Percentiles rank a stretch among this genome's conserved stretches.
Evolutionary conservation across 2,113 vertebrate genomes (phyloP).

Genomic region (Channa maculata): DNA sequence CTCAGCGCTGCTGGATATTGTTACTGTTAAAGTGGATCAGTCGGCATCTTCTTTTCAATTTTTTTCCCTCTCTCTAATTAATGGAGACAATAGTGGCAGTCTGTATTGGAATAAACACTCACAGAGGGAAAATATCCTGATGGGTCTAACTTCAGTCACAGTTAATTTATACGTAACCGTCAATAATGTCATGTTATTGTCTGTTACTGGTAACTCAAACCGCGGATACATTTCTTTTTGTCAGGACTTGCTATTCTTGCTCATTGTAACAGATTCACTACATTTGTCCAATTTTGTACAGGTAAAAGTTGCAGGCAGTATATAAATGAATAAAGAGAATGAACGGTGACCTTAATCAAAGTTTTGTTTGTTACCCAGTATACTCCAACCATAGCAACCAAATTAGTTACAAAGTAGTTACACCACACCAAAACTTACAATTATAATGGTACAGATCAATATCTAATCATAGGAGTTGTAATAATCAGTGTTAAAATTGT

Average conservation of each 20-base stretch:
- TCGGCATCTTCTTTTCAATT: slow-evolving; percentile 56
- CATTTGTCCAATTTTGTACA: slow-evolving; percentile 48
- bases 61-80: slow-evolving; percentile 53
- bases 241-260: slow-evolving; percentile 51
- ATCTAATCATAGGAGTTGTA: too few relatives aligned
- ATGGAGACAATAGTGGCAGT: slow-evolving; percentile 66
- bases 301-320: slow-evolving; percentile 24
- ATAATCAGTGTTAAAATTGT: too few relatives aligned
- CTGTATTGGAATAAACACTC: slow-evolving; percentile 30
- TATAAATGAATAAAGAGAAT: slow-evolving; percentile 61
- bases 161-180: slow-evolving; percentile 55
- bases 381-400: background rate
- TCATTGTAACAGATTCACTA: slow-evolving; percentile 48
- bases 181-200: slow-evolving; percentile 62
- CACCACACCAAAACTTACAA: background rate
- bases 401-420: background rate
- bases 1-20: slow-evolving; percentile 67
- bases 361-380: slow-evolving; percentile 30
- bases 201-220: slow-evolving; percentile 47
- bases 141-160: slow-evolving; percentile 63
- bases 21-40: slow-evolving; percentile 63
- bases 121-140: slow-evolving; percentile 36
- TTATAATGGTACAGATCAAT: background rate
- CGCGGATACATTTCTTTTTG: slow-evolving; percentile 40
- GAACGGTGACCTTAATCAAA: slow-evolving; percentile 51